Percentiles rank a stretch among this genome's conserved stretches.
phyloP scores from a whole-genome alignment of 2,797 vertebrate species.

The Neomorphus geoffroyi region DNA sequence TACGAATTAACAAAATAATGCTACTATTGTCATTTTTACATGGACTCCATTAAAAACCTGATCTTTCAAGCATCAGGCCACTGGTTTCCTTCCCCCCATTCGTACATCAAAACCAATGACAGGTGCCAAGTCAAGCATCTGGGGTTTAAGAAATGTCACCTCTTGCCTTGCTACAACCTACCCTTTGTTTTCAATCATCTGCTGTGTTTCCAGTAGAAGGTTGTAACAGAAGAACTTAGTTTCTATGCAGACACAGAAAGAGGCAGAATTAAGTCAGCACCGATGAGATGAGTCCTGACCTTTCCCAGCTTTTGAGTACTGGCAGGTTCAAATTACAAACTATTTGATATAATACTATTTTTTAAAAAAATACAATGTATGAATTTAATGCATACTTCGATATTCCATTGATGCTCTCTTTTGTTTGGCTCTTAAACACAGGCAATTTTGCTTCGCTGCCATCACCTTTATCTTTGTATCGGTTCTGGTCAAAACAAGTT shows the following conservation, averaged over 20 bases:
- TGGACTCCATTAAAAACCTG: background rate
- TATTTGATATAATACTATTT: background rate
- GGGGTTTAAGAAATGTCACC: background rate
- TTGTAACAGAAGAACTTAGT: accelerated
- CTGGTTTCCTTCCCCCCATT: background rate
- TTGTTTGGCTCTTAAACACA: background rate
- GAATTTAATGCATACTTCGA: background rate
- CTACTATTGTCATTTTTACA: background rate
- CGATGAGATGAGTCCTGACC: background rate
- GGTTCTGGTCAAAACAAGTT: background rate
- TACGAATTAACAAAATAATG: background rate
- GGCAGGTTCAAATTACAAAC: background rate
- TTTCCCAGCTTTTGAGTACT: background rate
- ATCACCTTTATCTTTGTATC: background rate
- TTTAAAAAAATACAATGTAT: no score
- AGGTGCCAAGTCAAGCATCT: background rate
- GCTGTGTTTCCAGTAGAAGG: background rate
- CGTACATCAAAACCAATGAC: background rate
- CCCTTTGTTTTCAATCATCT: background rate
- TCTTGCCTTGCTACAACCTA: background rate
- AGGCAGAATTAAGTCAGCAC: background rate
- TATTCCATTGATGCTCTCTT: background rate
- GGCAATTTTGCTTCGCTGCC: background rate
- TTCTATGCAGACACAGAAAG: background rate
- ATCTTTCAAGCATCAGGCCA: background rate